Evolutionary conservation across 2,113 vertebrate genomes (phyloP).

Genomic region (Chlorocebus sabaeus): DNA sequence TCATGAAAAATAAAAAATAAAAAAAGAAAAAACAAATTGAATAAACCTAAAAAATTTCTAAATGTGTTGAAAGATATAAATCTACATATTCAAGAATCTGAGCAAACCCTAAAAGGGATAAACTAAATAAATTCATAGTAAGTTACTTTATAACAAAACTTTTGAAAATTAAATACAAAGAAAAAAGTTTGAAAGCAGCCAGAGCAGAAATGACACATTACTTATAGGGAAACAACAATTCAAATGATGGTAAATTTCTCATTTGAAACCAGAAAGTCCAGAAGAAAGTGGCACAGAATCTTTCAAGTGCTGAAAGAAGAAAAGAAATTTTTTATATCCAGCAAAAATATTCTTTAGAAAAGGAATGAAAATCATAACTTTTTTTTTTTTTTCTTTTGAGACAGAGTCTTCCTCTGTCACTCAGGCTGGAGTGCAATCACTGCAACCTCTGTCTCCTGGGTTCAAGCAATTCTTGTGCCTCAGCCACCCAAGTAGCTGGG

Average conservation of each 20-base stretch:
- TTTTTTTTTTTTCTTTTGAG: too few species aligned
- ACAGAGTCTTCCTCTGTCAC: too few species aligned
- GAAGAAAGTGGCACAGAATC: background rate
- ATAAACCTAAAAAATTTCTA: background rate
- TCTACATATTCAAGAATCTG: background rate
- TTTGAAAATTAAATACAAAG: background rate
- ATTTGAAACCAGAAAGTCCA: background rate
- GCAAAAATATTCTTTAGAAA: conserved; percentile 22
- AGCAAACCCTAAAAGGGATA: conserved; percentile 7
- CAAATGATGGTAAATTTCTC: background rate
- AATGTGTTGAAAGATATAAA: background rate
- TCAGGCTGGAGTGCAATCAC: too few species aligned
- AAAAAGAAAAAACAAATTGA: background rate
- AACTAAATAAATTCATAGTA: background rate
- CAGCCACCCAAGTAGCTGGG: too few species aligned
- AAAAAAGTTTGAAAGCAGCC: background rate
- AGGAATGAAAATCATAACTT: background rate
- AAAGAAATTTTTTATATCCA: conserved; percentile 32
- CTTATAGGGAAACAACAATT: background rate
- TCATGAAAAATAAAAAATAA: background rate
- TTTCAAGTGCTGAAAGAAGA: background rate
- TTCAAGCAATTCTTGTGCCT: too few species aligned
- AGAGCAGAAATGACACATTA: background rate
- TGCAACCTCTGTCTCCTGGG: too few species aligned
- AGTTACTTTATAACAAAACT: background rate